These are phyloP conservation scores for Halcyon malimbica DNA, from an alignment of 2,113 vertebrate genomes.

Conservation along the genomic window DNA sequence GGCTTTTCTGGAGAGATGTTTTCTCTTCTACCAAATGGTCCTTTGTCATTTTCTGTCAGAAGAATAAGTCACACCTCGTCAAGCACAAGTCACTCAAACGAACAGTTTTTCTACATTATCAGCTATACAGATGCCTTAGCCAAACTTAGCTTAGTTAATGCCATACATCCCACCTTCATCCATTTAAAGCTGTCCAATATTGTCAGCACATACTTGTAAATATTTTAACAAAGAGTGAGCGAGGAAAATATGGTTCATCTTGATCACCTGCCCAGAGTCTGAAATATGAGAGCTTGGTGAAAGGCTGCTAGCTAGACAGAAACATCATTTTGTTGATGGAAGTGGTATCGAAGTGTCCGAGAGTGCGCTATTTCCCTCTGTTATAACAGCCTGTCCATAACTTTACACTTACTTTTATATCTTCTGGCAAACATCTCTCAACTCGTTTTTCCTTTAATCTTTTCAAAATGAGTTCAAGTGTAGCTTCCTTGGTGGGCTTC, in stretches of 20 bases:
- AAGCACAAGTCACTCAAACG: not conserved
- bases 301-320: not conserved
- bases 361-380: not conserved
- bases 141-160: not conserved
- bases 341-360: not conserved
- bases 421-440: conserved; percentile 92
- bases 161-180: not conserved
- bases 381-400: not conserved
- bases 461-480: conserved; percentile 89
- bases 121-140: not conserved
- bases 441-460: conserved; percentile 88
- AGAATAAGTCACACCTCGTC: not conserved
- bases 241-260: not conserved
- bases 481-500: conserved; percentile 87
- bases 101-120: not conserved
- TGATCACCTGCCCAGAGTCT: not conserved
- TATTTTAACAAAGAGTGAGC: not conserved
- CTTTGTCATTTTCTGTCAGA: conserved; percentile 93
- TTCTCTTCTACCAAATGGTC: conserved; percentile 95
- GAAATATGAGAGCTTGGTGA: not conserved
- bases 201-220: not conserved
- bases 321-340: not conserved
- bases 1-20: conserved; percentile 93
- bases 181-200: not conserved
- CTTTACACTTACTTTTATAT: conserved; percentile 84